Evolutionary conservation across 2,888 invertebrate species (phyloP).

Genomic region (Tenodera sinensis): DNA sequence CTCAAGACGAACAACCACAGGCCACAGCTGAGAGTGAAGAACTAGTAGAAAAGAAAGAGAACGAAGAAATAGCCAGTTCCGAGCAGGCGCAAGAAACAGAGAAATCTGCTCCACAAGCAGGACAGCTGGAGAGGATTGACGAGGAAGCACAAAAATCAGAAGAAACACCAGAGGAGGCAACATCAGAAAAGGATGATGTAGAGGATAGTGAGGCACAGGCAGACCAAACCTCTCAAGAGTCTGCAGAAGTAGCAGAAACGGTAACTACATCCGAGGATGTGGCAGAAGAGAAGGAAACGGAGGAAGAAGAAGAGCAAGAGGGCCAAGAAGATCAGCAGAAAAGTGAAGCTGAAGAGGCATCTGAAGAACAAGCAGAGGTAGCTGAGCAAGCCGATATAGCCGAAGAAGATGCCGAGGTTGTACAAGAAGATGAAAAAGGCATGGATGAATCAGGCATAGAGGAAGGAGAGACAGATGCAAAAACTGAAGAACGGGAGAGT

Average conservation of each 20-base stretch:
- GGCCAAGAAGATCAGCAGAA: constrained; percentile 38
- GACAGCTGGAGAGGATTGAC: not conserved
- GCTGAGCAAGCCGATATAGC: constrained; percentile 11
- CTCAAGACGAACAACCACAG: not conserved
- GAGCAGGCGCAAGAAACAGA: not conserved
- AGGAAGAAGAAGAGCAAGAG: constrained; percentile 37
- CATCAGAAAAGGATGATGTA: constrained; percentile 34
- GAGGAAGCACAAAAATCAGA: constrained; percentile 29
- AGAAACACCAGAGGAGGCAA: constrained; percentile 43
- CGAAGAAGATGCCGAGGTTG: not conserved
- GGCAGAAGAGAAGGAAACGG: constrained; percentile 33
- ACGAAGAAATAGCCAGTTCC: not conserved
- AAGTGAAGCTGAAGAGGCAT: not conserved
- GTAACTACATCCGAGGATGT: constrained; percentile 41
- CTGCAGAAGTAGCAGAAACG: constrained; percentile 45
- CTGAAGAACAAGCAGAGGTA: constrained; percentile 19
- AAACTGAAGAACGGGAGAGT: constrained; percentile 25
- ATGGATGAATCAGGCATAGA: not conserved
- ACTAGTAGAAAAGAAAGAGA: not conserved
- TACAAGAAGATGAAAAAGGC: constrained; percentile 7
- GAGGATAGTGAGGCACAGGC: constrained; percentile 40
- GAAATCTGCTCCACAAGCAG: not conserved
- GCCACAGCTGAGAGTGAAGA: not conserved
- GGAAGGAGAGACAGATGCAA: constrained; percentile 10
- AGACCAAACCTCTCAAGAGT: constrained; percentile 39